A percentile compares a stretch with the other conserved stretches of the same genome.
These are phyloP conservation scores for Drosophila tripunctata DNA, from an alignment of 2,888 invertebrate species.

Conservation along the genomic window DNA sequence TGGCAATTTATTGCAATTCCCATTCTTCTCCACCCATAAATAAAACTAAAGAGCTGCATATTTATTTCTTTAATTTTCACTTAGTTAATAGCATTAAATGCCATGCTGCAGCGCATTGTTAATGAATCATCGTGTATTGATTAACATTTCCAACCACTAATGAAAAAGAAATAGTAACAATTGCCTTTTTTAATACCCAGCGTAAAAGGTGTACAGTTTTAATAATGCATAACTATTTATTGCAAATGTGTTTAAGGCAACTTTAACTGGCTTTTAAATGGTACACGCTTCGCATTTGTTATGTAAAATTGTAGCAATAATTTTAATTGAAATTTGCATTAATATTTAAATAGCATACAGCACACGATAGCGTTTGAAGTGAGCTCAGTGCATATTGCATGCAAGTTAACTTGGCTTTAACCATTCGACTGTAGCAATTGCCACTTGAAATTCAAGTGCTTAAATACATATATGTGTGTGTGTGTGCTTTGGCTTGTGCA, in stretches of 20 bases:
- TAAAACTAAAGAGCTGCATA: not conserved
- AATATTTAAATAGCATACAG: slow-evolving; percentile 57
- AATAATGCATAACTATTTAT: slow-evolving; percentile 69
- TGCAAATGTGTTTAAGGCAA: slow-evolving; percentile 46
- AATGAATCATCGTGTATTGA: slow-evolving; percentile 10
- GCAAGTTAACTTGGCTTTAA: slow-evolving; percentile 7
- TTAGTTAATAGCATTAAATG: slow-evolving; percentile 33
- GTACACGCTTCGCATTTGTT: slow-evolving; percentile 55
- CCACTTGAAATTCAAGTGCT: slow-evolving; percentile 48
- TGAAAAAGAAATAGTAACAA: slow-evolving; percentile 19
- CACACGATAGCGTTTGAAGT: slow-evolving; percentile 28
- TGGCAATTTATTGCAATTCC: not conserved
- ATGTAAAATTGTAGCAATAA: slow-evolving; percentile 56
- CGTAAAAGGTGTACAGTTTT: slow-evolving; percentile 25
- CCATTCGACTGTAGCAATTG: slow-evolving; percentile 8
- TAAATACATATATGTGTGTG: not conserved
- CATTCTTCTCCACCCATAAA: not conserved
- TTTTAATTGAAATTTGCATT: slow-evolving; percentile 61
- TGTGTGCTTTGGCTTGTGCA: slow-evolving; percentile 35
- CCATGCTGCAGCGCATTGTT: slow-evolving; percentile 1
- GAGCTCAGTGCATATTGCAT: not conserved
- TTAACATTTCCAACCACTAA: slow-evolving; percentile 20
- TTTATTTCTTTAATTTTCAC: slow-evolving; percentile 12
- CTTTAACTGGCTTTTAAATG: not conserved
- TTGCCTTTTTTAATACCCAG: slow-evolving; percentile 44